Base-by-base conservation (phyloP, 2,888 invertebrate genomes). In the Alsophila aescularia region DNA sequence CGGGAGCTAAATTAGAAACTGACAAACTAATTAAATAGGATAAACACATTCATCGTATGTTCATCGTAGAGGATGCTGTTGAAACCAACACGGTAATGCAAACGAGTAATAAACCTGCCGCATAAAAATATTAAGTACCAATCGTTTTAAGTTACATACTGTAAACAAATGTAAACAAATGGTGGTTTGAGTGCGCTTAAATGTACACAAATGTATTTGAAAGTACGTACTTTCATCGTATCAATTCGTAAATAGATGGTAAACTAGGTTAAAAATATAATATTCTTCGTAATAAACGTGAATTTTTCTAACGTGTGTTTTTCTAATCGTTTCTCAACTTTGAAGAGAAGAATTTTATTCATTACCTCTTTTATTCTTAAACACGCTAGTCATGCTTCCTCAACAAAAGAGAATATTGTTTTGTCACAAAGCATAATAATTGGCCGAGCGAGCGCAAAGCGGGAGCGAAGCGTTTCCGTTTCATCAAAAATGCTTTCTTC, bases 91-190 rank as follows among this genome's bases (percentile, higher is more conserved):
- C 36, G 24, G 24, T 24, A 24, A 24, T 8, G 62, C 56, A 54
- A 53, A 62, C 41, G 58, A 35, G 61, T 63, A 64, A 75, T 77
- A 69, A 73, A 77, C 49, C 69, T 72, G 72, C 64, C 71, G 67
- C 69, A 68, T 72, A 68, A 69, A 70, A 40, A 58, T n/a, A 66
- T 62, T 60, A 62, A 64, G 52, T 34, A 54, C 60, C 63, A 53
- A 40, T 60, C 57, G 53, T 58, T 66, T 64, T 51, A 48, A 58
- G 43, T 57, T 54, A 50, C 51, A 56, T 57, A 48, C 56, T 52
- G 58, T 77, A 75, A 76, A 73, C 71, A 73, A 64, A 43, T 24
- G 7, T 4, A 18, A 4, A 8, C 2, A 1, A 8, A 58, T 49
- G 21, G 45, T 60, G 49, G 59, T 55, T 66, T 15, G 54, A 66